A percentile compares a stretch with the other conserved stretches of the same genome.
Conservation (phyloP, 2,888 invertebrate genomes). For the Himalopsyche kuldschensis region DNA sequence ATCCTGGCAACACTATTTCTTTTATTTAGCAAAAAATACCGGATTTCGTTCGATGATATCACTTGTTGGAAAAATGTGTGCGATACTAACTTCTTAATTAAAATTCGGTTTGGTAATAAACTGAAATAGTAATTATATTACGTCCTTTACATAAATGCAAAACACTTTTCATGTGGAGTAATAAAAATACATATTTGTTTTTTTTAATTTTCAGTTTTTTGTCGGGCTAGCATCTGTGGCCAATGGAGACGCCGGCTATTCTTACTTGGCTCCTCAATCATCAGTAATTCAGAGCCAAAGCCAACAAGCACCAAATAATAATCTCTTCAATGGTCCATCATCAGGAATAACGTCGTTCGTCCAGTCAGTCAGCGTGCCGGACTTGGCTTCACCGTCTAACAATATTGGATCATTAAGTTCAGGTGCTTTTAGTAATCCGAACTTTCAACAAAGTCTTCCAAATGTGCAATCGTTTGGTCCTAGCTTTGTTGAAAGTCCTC, state of each 20-base stretch:
- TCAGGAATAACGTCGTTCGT: not conserved
- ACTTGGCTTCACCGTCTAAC: no score
- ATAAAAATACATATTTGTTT: not conserved
- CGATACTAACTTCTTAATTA: not conserved
- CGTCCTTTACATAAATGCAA: not conserved
- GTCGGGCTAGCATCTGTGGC: not conserved
- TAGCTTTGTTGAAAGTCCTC: not conserved
- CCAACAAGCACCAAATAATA: not conserved
- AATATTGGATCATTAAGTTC: not conserved
- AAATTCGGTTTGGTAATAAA: not conserved
- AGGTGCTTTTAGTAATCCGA: not conserved
- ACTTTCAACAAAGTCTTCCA: not conserved
- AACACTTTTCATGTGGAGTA: not conserved
- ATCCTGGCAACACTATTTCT: no score
- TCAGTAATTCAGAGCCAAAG: not conserved
- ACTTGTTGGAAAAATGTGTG: not conserved
- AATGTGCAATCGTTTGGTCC: not conserved
- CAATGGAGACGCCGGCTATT: not conserved
- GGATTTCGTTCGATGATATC: no score
- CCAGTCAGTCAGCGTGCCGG: not conserved
- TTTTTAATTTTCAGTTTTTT: not conserved
- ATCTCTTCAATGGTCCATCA: not conserved
- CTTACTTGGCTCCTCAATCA: not conserved
- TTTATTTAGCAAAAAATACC: no score
- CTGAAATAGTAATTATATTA: not conserved